These are phyloP conservation scores for Cyphotilapia sp. DNA, from an alignment of 2,113 vertebrate genomes.

Conservation along the genomic window DNA sequence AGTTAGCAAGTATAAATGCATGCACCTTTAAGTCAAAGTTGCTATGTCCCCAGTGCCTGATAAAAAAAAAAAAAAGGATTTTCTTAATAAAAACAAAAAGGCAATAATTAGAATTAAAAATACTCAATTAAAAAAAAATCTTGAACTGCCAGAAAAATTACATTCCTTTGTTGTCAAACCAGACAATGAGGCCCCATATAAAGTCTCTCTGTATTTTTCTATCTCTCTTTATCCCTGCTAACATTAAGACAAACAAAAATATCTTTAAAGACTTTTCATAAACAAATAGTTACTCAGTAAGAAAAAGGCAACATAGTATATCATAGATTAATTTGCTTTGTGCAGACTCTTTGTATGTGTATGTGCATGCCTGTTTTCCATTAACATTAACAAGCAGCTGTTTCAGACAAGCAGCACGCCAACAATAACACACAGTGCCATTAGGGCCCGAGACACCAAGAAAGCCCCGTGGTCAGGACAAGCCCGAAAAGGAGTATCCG, in stretches of 20 bases:
- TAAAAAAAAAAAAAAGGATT: not conserved
- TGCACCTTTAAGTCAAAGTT: not conserved
- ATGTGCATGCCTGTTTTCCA: not conserved
- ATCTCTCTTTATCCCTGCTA: not conserved
- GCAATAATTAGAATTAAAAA: not conserved
- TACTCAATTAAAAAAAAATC: not conserved
- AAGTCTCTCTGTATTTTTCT: not conserved
- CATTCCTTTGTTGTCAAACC: not conserved
- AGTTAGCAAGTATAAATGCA: not conserved
- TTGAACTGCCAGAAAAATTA: not conserved
- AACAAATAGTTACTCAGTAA: slow-evolving; percentile 39
- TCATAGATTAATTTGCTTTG: slow-evolving; percentile 7
- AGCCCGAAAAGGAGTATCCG: not conserved
- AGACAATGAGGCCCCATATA: not conserved
- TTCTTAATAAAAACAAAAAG: not conserved
- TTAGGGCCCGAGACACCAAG: not conserved
- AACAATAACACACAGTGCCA: not conserved
- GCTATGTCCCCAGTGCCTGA: not conserved
- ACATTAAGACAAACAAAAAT: not conserved
- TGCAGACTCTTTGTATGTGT: not conserved
- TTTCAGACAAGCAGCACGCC: not conserved
- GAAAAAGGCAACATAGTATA: not conserved
- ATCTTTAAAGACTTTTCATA: not conserved
- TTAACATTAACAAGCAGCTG: slow-evolving; percentile 15
- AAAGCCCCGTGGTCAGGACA: not conserved